Base-by-base conservation (phyloP, 1,140 invertebrate species). In the Drosophila santomea region DNA sequence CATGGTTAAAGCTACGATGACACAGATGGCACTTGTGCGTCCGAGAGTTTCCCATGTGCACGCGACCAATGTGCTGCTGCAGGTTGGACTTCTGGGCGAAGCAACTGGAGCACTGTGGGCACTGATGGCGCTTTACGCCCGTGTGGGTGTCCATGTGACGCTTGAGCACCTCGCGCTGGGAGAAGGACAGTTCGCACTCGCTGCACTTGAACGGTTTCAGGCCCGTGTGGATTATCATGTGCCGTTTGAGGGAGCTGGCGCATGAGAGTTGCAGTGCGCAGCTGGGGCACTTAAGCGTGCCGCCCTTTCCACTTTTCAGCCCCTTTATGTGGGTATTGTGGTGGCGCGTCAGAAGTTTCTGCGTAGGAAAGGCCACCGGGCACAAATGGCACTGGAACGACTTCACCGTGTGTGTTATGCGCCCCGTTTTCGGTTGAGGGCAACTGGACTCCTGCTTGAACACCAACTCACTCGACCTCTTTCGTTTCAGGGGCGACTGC, bases 81-180 rank as follows among this genome's bases (percentile, higher is more conserved):
- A 96, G 91, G 12, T 95, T 94, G 75, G 94, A 94, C 45, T 95
- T 94, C 86, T 96, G 95, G 2, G 95, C 95, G 88, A 96, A 96
- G 51, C 95, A 95, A 78, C 97, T 95, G 0, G 94, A 93, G 86
- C 97, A 98, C 68, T 95, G 94, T 41, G 94, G 93, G 90, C 97
- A 97, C 80, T 95, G 94, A 92, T 96, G 96, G 0, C 97, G 97
- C 84, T 96, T 96, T 73, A 95, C 94, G 8, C 97, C 97, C 1
- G 96, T 96, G 83, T 98, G 97, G n/a, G 96, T 96, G 91, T 97
- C 95, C 74, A 96, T 94, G 92, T 98, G 97, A 0, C 97, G 94
- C 32, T 96, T 94, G 14, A 98, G 93, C 73, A 97, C 96, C 90
- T 97, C 96, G 55, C 96, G 95, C 90, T 97, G 95, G 2, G 96